A percentile compares a stretch with the other conserved stretches of the same genome.
phyloP scores from a whole-genome alignment of 1,140 invertebrate species.

The Pseudomyrmex sp. region DNA sequence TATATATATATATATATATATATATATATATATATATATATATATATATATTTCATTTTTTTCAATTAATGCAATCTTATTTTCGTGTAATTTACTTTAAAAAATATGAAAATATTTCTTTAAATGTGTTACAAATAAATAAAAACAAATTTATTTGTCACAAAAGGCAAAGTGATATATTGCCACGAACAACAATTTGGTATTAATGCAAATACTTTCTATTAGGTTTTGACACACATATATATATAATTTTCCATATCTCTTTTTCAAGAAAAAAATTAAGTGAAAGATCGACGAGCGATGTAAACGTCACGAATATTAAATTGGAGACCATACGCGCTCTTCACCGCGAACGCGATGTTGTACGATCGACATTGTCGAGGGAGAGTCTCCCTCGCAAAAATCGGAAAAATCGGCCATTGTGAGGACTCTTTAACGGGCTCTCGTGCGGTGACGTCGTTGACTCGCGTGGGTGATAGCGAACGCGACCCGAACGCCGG shows the following conservation, averaged over 20 bases:
- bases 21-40: background rate
- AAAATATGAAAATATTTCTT: too few species aligned
- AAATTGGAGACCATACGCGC: background rate
- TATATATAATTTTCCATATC: too few species aligned
- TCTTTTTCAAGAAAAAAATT: background rate
- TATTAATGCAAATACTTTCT: too few species aligned
- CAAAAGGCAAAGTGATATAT: too few species aligned
- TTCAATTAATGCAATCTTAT: background rate
- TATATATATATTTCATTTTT: background rate
- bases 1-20: background rate
- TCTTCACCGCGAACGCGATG: background rate
- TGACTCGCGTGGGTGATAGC: slow-evolving; percentile 70
- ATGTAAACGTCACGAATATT: background rate
- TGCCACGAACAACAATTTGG: too few species aligned
- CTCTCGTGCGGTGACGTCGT: slow-evolving; percentile 64
- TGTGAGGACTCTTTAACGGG: slow-evolving; percentile 60
- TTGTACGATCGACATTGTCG: background rate
- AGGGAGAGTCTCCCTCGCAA: background rate
- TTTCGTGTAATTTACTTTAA: background rate
- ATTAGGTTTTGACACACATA: too few species aligned
- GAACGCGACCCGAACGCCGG: slow-evolving; percentile 59
- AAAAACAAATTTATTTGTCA: too few species aligned
- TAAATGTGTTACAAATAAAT: too few species aligned
- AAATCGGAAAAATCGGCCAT: slow-evolving; percentile 26
- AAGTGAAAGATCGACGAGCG: background rate